Conservation (phyloP, 2,888 invertebrate species). For the Drosophila tripunctata region DNA sequence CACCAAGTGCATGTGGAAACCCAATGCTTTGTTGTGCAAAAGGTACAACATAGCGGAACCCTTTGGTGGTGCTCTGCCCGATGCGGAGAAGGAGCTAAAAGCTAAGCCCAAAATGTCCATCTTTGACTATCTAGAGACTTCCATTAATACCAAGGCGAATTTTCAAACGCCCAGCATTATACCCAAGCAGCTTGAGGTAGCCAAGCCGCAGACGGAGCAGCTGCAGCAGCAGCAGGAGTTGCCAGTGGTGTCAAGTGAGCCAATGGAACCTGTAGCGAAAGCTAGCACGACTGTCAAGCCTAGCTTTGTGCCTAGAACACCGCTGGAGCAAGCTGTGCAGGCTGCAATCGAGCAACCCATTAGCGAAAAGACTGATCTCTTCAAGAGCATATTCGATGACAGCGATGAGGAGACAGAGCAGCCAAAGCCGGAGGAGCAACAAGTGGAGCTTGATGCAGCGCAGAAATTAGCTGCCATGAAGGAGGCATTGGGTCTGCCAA, state of each 20-base stretch:
- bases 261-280: neutral
- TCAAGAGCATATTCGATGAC: slow-evolving; percentile 94
- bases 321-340: slow-evolving; percentile 80
- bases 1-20: slow-evolving; percentile 90
- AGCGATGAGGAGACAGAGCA: slow-evolving; percentile 89
- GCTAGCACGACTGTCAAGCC: slow-evolving; percentile 24
- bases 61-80: slow-evolving; percentile 85
- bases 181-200: slow-evolving; percentile 76
- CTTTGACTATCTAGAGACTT: slow-evolving; percentile 90
- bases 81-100: slow-evolving; percentile 70
- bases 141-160: slow-evolving; percentile 86
- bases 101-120: slow-evolving; percentile 87
- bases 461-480: slow-evolving; percentile 45
- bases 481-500: slow-evolving; percentile 44
- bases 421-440: slow-evolving; percentile 13
- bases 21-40: slow-evolving; percentile 92
- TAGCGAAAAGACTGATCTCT: slow-evolving; percentile 90
- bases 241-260: neutral
- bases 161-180: slow-evolving; percentile 84
- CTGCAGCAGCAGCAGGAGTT: no score
- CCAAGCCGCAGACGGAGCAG: slow-evolving; percentile 8
- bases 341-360: slow-evolving; percentile 82
- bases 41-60: slow-evolving; percentile 97
- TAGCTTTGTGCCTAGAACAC: slow-evolving; percentile 74
- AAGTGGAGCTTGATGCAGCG: slow-evolving; percentile 68